phyloP scores from a whole-genome alignment of 2,888 invertebrate genomes.

The Andricus curvator region DNA sequence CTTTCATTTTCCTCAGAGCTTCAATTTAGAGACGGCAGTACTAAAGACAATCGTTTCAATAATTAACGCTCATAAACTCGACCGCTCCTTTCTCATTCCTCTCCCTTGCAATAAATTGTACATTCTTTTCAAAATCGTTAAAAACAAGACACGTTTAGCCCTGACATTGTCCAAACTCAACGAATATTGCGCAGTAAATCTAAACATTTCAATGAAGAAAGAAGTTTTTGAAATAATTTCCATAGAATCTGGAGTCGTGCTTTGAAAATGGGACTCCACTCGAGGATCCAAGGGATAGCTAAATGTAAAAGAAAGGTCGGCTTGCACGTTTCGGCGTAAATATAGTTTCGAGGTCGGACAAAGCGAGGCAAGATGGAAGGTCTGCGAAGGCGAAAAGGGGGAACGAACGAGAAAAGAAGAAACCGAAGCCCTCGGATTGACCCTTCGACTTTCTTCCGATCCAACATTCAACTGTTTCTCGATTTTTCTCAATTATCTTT shows the following conservation, averaged over 20 bases:
- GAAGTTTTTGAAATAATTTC: not conserved
- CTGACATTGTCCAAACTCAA: conserved; percentile 3
- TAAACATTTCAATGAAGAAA: not conserved
- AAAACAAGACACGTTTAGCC: not conserved
- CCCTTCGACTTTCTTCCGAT: conserved; percentile 7
- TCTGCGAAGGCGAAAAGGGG: conserved; percentile 44
- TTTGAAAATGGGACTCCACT: conserved; percentile 45
- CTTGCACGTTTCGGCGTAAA: conserved; percentile 61
- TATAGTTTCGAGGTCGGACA: conserved; percentile 64
- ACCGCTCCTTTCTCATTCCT: not conserved
- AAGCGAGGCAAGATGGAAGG: conserved; percentile 57
- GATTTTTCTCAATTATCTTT: too few relatives aligned
- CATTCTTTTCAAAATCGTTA: not conserved
- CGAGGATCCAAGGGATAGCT: conserved; percentile 52
- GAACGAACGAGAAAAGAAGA: conserved; percentile 37
- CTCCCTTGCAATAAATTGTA: not conserved
- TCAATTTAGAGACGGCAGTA: conserved; percentile 3
- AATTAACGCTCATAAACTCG: conserved; percentile 22
- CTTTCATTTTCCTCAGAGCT: conserved; percentile 2
- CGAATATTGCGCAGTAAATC: conserved; percentile 24
- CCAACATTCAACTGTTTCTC: conserved; percentile 46
- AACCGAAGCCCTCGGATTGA: not conserved
- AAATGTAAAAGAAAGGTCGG: conserved; percentile 55
- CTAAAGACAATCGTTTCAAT: conserved; percentile 1
- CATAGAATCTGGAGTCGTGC: not conserved